Conservation (phyloP, 2,888 invertebrate species). For the Sminthurides aquaticus region DNA sequence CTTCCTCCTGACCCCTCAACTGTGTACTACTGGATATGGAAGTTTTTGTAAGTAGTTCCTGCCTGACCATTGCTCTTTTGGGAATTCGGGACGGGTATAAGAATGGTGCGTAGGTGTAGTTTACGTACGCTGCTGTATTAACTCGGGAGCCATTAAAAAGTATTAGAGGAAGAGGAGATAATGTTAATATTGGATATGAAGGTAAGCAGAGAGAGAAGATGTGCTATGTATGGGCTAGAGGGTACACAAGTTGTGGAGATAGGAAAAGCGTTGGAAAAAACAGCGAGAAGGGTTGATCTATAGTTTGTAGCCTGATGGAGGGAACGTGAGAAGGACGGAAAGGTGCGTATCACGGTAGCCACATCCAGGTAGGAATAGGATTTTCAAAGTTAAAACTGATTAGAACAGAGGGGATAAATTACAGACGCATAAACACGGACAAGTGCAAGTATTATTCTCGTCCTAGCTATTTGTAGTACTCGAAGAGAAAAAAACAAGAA, state of each 20-base stretch:
- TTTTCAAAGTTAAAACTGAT: constrained; percentile 21
- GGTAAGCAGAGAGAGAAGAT: not conserved
- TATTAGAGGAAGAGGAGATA: not conserved
- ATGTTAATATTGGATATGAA: not conserved
- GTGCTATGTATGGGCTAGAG: not conserved
- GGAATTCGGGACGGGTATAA: too few species aligned
- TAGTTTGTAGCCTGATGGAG: too few species aligned
- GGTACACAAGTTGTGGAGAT: too few species aligned
- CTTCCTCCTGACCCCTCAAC: too few species aligned
- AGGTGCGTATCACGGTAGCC: constrained; percentile 21
- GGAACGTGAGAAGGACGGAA: constrained; percentile 17
- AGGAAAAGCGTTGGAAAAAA: too few species aligned
- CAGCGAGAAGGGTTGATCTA: too few species aligned
- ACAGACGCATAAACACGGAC: constrained; percentile 3
- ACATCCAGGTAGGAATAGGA: constrained; percentile 11
- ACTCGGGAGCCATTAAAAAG: not conserved
- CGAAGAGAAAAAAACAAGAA: not conserved
- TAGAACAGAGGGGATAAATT: constrained; percentile 20
- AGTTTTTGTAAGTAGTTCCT: too few species aligned
- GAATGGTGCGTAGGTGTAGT: too few species aligned
- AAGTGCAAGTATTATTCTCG: too few species aligned
- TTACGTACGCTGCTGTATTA: too few species aligned
- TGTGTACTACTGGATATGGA: too few species aligned
- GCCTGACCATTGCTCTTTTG: too few species aligned
- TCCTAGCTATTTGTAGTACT: not conserved